Base-by-base conservation (phyloP, 1,140 invertebrate genomes). In the Bombus confusus region DNA sequence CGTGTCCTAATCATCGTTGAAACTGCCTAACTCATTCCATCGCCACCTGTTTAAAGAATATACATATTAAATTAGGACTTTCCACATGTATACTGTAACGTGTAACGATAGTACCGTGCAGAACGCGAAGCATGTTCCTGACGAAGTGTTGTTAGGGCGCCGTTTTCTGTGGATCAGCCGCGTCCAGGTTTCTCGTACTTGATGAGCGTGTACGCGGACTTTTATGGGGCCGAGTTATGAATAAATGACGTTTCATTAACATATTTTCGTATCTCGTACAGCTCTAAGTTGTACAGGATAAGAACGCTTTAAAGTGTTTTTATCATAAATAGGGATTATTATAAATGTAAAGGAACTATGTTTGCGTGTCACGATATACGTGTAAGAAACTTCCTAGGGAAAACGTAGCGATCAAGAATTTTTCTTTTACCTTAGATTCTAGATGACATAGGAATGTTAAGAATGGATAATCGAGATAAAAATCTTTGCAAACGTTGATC, bases 311-410 rank as follows among this genome's bases (percentile, higher is more conserved):
- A 43, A 85, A 82, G 69, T 73, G 66, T 88, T 88, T 90, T 78
- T 90, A 81, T 90, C 85, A 75, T 75, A 41, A 80, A 72, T 80
- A 90, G 69, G n/a, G 80, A 79, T 85, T 90, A 80, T 87, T 80
- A 82, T 86, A 71, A 88, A 87, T 91, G 89, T 91, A 91, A 90
- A 87, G 88, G 87, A 91, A 87, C 88, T 87, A 88, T 88, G 88
- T 88, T 84, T 91, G 78, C 77, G 87, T 91, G 87, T 91, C 84
- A 75, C 78, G 87, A 77, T 85, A 80, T 91, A 91, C 83, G 68
- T 85, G 86, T 91, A 85, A 87, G 90, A 39, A 74, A 87, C 85
- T 85, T 64, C 76, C 68, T 81, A 76, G 85, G 69, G 73, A 59
- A 73, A 83, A 85, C 64, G 87, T 90, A 91, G 79, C 47, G 81